Percentiles rank a stretch among this genome's conserved stretches.
These are phyloP conservation scores for Germaria angustata DNA, from an alignment of 2,888 invertebrate species.

Conservation along the genomic window DNA sequence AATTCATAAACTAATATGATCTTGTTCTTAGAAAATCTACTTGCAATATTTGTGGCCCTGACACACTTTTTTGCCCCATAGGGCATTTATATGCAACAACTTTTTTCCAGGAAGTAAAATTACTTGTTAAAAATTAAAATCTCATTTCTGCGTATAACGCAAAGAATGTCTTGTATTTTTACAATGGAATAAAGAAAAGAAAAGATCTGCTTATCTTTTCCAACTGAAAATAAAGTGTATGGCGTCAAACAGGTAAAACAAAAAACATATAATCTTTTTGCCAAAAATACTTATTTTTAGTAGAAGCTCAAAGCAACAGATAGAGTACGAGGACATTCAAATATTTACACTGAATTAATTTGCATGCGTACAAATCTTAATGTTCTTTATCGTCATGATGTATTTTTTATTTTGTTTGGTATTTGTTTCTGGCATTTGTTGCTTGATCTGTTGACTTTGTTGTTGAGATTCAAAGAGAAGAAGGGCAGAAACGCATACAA, in stretches of 20 bases:
- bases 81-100: background rate
- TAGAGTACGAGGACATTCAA: slow-evolving; percentile 34
- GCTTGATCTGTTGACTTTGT: slow-evolving; percentile 44
- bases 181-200: background rate
- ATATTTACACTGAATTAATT: slow-evolving; percentile 65
- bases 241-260: slow-evolving; percentile 47
- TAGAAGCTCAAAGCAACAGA: slow-evolving; percentile 43
- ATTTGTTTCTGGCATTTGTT: slow-evolving; percentile 30
- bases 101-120: background rate
- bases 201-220: slow-evolving; percentile 26
- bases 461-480: slow-evolving; percentile 3
- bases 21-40: no score
- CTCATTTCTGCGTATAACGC: background rate
- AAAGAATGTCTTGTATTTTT: slow-evolving; percentile 3
- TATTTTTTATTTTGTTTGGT: background rate
- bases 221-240: background rate
- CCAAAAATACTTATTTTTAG: slow-evolving; percentile 21
- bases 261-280: background rate
- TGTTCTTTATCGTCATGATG: slow-evolving; percentile 24
- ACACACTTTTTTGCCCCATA: background rate
- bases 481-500: background rate
- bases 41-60: background rate
- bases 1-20: no score
- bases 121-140: background rate
- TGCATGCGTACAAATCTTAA: slow-evolving; percentile 61